Conservation (phyloP, 2,797 vertebrate genomes). For the Harpagifer antarcticus region DNA sequence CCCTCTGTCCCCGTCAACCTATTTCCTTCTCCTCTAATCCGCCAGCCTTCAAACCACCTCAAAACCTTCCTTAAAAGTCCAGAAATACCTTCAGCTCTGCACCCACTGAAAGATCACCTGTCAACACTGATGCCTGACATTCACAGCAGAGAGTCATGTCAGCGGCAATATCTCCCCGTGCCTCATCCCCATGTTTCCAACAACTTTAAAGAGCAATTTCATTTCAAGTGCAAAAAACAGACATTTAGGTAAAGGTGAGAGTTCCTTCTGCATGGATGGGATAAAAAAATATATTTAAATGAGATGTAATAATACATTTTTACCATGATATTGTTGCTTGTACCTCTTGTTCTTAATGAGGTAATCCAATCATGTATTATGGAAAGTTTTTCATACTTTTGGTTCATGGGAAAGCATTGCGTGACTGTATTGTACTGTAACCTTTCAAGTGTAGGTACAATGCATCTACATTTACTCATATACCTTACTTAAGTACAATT, state of each 20-base stretch:
- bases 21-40: conserved; percentile 59
- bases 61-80: conserved; percentile 38
- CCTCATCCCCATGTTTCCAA: neutral
- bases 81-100: conserved; percentile 39
- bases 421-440: no score
- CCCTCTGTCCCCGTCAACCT: conserved; percentile 48
- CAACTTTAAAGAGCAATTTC: neutral
- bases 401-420: no score
- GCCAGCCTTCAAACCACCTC: conserved; percentile 64
- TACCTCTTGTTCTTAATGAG: no score
- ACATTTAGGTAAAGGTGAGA: no score
- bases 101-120: conserved; percentile 35
- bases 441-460: no score
- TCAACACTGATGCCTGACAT: conserved; percentile 30
- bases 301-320: neutral
- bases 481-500: no score
- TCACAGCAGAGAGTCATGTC: conserved; percentile 10
- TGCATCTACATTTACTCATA: no score
- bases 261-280: neutral
- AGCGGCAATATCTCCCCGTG: neutral
- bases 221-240: neutral
- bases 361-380: no score
- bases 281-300: neutral
- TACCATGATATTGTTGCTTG: no score
- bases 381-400: no score